These are phyloP conservation scores for Calidris pugnax DNA, from an alignment of 2,113 vertebrate genomes.

Conservation along the genomic window DNA sequence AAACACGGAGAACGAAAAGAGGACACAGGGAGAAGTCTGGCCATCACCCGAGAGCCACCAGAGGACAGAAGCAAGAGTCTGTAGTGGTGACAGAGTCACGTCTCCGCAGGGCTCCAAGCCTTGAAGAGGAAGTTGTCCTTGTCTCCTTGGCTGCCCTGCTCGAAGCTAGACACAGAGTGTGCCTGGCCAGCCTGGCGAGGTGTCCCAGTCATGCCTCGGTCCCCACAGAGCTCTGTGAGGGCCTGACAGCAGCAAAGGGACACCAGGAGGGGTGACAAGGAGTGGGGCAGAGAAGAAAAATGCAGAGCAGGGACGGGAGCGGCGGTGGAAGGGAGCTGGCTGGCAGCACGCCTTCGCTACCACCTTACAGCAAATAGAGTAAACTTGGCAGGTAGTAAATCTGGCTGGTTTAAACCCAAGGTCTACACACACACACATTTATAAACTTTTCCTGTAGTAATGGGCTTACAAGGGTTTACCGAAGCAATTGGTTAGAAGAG, in stretches of 20 bases:
- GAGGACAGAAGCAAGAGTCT: not conserved
- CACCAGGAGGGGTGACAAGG: no score
- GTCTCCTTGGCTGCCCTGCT: not conserved
- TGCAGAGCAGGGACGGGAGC: rapidly evolving
- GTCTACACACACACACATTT: not conserved
- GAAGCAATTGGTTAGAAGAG: not conserved
- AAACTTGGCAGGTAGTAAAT: not conserved
- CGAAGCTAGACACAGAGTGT: rapidly evolving
- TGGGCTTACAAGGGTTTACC: rapidly evolving
- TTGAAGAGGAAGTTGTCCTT: not conserved
- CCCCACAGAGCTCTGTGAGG: not conserved
- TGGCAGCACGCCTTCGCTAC: not conserved
- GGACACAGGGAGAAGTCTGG: not conserved
- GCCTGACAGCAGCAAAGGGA: rapidly evolving
- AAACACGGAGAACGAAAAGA: not conserved
- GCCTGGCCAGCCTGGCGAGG: rapidly evolving
- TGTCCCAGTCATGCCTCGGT: not conserved
- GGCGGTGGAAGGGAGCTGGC: not conserved
- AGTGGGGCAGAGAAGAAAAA: not conserved
- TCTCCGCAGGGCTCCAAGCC: rapidly evolving
- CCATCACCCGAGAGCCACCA: rapidly evolving
- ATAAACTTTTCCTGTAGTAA: not conserved
- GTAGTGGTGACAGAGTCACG: rapidly evolving
- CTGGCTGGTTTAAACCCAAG: no score
- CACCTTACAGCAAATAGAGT: not conserved